Base-by-base conservation (phyloP, 1,140 invertebrate genomes). In the Papilio machaon region DNA sequence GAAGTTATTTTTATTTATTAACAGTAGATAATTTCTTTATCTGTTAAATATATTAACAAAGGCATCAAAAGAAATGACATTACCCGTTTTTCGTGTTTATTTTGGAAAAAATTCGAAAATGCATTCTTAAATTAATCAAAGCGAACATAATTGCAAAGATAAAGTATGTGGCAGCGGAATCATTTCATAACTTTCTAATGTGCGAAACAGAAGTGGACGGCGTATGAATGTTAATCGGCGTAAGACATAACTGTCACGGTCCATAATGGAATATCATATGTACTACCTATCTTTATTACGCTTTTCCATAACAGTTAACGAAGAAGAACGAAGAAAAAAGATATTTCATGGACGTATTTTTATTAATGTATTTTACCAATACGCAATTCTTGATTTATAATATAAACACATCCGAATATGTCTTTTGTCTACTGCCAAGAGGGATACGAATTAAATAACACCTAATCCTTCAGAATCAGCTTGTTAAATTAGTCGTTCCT, bases 151-250 rank as follows among this genome's bases (percentile, higher is more conserved):
- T 35, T 35, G 13, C 6, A 70, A 47, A 49, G 47, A 49, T 30
- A 23, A 49, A 76, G 8, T 75, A 75, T 38, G 49, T 54, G 52
- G 52, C 52, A 77, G 43, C 75, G 75, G 75, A 54, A 38, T 77
- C 52, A 54, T 77, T 77, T 77, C 75, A 58, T 77, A 77, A 77
- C 75, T 77, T 77, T 77, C 75, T 77, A 77, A 58, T 58, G 47
- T 75, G 47, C 74, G 46, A 77, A 54, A 77, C 73, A 23, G 73
- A 52, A 52, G 73, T 30, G 75, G 75, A 77, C 75, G 19, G 7
- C 47, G 19, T 35, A 52, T 77, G 75, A 54, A 77, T 77, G 52
- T 58, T 60, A 60, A 78, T 75, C 46, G 43, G 75, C 75, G 35
- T 78, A 78, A 54, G 15, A 43, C 75, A 78, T 78, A 78, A 78